Evolutionary conservation across 2,888 invertebrate species (phyloP).

Genomic region (Ectropis crepuscularia): DNA sequence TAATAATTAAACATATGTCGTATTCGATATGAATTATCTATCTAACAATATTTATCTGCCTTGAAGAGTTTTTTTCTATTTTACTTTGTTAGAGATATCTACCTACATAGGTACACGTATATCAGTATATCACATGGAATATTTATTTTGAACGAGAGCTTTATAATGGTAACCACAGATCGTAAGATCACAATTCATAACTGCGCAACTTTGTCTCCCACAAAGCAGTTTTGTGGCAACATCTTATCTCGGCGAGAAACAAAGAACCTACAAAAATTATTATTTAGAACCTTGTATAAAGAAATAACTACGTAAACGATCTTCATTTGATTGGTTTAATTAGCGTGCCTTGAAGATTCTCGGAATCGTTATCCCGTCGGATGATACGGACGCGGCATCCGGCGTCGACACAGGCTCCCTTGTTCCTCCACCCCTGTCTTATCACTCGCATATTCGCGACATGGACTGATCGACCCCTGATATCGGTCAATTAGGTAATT

Average conservation of each 20-base stretch:
- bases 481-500: slow-evolving; percentile 64
- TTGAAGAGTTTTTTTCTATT: too few relatives aligned
- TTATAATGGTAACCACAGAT: too few relatives aligned
- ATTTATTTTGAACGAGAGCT: too few relatives aligned
- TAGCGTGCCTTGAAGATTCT: slow-evolving; percentile 41
- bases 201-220: background rate
- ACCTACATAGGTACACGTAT: too few relatives aligned
- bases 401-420: slow-evolving; percentile 65
- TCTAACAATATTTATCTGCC: too few relatives aligned
- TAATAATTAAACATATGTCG: too few relatives aligned
- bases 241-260: background rate
- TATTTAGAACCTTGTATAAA: background rate
- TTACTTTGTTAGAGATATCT: too few relatives aligned
- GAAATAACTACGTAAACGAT: slow-evolving; percentile 5
- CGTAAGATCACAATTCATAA: background rate
- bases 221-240: background rate
- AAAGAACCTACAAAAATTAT: slow-evolving; percentile 11
- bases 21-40: too few relatives aligned
- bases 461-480: slow-evolving; percentile 68
- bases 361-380: slow-evolving; percentile 45
- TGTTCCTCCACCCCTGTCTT: slow-evolving; percentile 73
- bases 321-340: slow-evolving; percentile 31
- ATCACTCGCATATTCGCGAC: slow-evolving; percentile 80
- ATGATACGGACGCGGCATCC: slow-evolving; percentile 56
- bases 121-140: too few relatives aligned